These are phyloP conservation scores for Pyrrhia umbra DNA, from an alignment of 2,888 invertebrate genomes.

Conservation along the genomic window DNA sequence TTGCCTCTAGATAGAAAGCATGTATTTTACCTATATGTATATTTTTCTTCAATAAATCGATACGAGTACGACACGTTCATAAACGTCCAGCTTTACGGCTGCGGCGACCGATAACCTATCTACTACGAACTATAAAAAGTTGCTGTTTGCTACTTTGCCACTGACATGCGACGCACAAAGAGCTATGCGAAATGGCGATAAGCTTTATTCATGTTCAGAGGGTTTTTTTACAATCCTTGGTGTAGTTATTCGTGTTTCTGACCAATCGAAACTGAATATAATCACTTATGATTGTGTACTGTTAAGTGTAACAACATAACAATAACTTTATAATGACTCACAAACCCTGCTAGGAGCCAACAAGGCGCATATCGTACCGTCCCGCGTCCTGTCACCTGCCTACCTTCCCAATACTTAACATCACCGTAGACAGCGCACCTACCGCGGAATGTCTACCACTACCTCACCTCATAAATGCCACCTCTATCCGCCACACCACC, in stretches of 20 bases:
- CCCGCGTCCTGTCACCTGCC: no score
- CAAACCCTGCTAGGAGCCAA: no score
- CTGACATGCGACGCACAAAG: constrained; percentile 56
- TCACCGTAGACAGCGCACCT: no score
- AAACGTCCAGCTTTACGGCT: constrained; percentile 29
- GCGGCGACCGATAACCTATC: constrained; percentile 46
- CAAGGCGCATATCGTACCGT: no score
- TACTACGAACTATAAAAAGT: constrained; percentile 48
- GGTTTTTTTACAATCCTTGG: neutral
- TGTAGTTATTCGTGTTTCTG: no score
- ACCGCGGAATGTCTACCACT: no score
- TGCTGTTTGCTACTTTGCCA: constrained; percentile 57
- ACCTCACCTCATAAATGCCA: constrained; percentile 21
- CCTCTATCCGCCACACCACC: constrained; percentile 17
- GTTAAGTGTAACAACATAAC: no score
- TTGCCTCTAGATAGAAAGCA: neutral
- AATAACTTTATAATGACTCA: no score
- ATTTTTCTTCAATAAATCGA: constrained; percentile 32
- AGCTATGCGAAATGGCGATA: constrained; percentile 12
- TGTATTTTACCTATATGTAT: no score
- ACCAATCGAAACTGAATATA: no score
- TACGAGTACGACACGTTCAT: constrained; percentile 16
- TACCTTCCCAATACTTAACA: no score
- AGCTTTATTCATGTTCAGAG: neutral
- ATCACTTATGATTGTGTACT: no score